Evolutionary conservation across 2,113 vertebrate species (phyloP), one percentile per base, ranked within the genome.

Genomic region (Chionodraco myersi): DNA sequence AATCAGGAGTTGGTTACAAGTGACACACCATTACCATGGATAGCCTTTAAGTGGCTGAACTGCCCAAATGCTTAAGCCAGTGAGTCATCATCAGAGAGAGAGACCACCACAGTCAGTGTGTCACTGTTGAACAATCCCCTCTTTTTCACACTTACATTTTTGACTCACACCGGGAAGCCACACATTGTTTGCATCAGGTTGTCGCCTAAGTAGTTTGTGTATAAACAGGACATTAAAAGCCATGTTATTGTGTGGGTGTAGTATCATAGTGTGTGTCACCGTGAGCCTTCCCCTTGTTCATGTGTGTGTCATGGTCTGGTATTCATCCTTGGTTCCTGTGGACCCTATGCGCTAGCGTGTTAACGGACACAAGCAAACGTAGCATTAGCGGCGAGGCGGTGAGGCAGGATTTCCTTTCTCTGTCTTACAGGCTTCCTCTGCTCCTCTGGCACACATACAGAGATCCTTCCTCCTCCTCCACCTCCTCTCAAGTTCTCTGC

Each of bases 381-480:
- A 84, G 84, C 74, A 62, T 78, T 57, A 70, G 81, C 64, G 72
- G 51, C 2, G 71, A 69, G 63, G 82, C 72, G 30, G 65, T 52
- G 52, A 86, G 82, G 82, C 93, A 93, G 93, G 93, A 94, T 92
- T 88, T 94, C 93, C 93, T 86, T 60, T 68, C 90, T 91, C 85
- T 92, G 90, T 93, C 88, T 92, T 92, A 82, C 85, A 86, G 59
- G 51, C 89, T 93, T 94, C 93, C 93, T 91, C 88, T 91, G 75
- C 79, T 86, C 41, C 85, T 88, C 82, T 75, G 74, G 65, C 83
- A 60, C 75, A 78, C 77, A 76, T 52, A 6, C 71, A 84, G 15
- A 86, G 82, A 90, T 88, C 83, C 82, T 91, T 88, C 36, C 21
- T 74, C 65, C 57, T 82, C 64, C n/a, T 60, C 30, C 60, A 80